These are phyloP conservation scores for Drosophila leonis DNA, from an alignment of 2,888 invertebrate species.

Conservation along the genomic window DNA sequence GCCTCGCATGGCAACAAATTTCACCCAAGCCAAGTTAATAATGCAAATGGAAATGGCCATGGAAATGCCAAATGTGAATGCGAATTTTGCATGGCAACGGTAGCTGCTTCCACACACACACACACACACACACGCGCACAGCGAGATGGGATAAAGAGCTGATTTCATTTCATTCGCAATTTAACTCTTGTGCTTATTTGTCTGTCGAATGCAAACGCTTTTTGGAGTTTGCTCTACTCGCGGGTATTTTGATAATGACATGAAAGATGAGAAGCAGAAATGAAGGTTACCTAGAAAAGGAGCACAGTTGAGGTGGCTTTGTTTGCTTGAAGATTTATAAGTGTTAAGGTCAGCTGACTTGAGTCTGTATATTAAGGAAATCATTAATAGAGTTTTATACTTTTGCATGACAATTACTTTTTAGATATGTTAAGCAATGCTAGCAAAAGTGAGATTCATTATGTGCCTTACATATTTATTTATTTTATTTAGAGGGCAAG, in stretches of 20 bases:
- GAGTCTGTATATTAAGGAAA: not conserved
- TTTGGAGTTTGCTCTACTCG: slow-evolving; percentile 1
- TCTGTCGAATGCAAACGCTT: slow-evolving; percentile 48
- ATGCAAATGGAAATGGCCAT: slow-evolving; percentile 62
- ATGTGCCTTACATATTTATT: too few species aligned
- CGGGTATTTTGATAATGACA: not conserved
- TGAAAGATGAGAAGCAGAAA: not conserved
- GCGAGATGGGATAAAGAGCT: slow-evolving; percentile 56
- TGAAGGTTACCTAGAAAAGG: not conserved
- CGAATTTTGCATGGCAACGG: slow-evolving; percentile 14
- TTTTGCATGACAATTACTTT: too few species aligned
- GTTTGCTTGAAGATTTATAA: not conserved
- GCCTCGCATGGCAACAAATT: slow-evolving; percentile 41
- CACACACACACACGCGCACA: not conserved
- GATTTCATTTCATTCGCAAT: slow-evolving; percentile 77
- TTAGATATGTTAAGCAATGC: too few species aligned
- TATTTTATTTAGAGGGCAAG: too few species aligned
- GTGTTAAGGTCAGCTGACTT: not conserved
- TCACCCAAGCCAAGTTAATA: slow-evolving; percentile 64
- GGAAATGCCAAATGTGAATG: slow-evolving; percentile 13
- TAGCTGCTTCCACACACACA: not conserved
- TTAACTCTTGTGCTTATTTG: slow-evolving; percentile 60
- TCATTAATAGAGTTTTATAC: too few species aligned
- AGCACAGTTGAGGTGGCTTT: not conserved
- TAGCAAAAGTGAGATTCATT: too few species aligned